Conservation (phyloP, 1,140 invertebrate species). For the Diabrotica undecimpunctata region DNA sequence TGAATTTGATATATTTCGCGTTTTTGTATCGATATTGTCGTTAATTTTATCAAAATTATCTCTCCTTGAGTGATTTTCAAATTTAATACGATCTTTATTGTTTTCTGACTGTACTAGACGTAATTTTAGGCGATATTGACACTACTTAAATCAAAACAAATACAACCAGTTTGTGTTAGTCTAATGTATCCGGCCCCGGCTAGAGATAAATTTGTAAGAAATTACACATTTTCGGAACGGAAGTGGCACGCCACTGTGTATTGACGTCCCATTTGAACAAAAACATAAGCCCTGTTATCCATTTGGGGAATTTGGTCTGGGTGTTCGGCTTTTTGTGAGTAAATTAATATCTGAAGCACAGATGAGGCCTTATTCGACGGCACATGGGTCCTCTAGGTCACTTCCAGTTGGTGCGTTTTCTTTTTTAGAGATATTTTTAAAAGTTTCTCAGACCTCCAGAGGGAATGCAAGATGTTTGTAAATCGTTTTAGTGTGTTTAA, state of each 20-base stretch:
- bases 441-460: slow-evolving; percentile 1
- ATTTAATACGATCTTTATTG: too few species aligned
- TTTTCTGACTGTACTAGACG: too few species aligned
- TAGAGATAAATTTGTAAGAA: too few species aligned
- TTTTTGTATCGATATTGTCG: too few species aligned
- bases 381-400: slow-evolving; percentile 1
- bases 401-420: slow-evolving; percentile 1
- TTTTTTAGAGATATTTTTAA: not conserved
- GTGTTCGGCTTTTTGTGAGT: slow-evolving; percentile 1
- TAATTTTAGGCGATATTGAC: too few species aligned
- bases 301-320: slow-evolving; percentile 1
- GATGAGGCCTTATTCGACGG: slow-evolving; percentile 1
- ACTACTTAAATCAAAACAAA: too few species aligned
- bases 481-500: not conserved
- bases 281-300: slow-evolving; percentile 2
- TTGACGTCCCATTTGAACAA: not conserved
- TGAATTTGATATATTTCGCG: too few species aligned
- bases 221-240: not conserved
- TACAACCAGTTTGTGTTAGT: too few species aligned
- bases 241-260: not conserved
- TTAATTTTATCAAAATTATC: too few species aligned
- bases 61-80: too few species aligned
- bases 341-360: not conserved
- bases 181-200: too few species aligned
- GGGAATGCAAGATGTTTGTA: not conserved